Percentiles rank a stretch among this genome's conserved stretches.
phyloP scores from a whole-genome alignment of 2,888 invertebrate species.

The Crossocerus cetratus region DNA sequence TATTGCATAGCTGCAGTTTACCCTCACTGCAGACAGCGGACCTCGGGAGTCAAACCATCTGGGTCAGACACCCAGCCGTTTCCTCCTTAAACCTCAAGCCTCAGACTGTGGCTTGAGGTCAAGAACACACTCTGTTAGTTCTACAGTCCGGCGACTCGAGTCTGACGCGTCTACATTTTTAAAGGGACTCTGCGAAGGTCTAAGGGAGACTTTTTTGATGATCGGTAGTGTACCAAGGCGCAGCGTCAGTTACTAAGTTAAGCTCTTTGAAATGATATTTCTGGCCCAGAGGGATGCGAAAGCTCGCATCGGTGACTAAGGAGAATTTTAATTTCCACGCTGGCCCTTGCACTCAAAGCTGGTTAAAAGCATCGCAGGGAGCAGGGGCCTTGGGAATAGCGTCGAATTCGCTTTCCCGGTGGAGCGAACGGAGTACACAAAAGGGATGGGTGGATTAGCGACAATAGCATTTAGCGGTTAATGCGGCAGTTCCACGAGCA shows the following conservation, averaged over 20 bases:
- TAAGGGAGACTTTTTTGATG: no score
- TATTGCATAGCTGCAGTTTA: no score
- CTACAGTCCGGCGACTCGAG: not conserved
- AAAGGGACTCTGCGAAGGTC: no score
- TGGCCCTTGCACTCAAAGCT: not conserved
- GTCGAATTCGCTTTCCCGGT: conserved; percentile 2
- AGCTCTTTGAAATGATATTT: not conserved
- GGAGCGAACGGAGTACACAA: not conserved
- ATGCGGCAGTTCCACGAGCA: conserved; percentile 14
- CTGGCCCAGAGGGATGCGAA: not conserved
- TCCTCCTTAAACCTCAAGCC: no score
- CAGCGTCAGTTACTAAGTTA: no score
- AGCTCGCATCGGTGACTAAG: not conserved
- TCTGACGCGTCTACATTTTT: not conserved
- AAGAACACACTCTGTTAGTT: no score
- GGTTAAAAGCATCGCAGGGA: not conserved
- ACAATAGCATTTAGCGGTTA: conserved; percentile 31
- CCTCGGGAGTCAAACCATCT: no score
- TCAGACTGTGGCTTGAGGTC: no score
- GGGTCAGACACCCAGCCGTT: no score
- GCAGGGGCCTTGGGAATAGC: not conserved
- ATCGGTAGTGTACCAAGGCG: no score
- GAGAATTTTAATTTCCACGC: conserved; percentile 1
- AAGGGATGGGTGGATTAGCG: conserved; percentile 5
- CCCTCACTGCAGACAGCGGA: no score